These are phyloP conservation scores for Synanthedon tipuliformis DNA, from an alignment of 2,888 invertebrate species.

Conservation along the genomic window DNA sequence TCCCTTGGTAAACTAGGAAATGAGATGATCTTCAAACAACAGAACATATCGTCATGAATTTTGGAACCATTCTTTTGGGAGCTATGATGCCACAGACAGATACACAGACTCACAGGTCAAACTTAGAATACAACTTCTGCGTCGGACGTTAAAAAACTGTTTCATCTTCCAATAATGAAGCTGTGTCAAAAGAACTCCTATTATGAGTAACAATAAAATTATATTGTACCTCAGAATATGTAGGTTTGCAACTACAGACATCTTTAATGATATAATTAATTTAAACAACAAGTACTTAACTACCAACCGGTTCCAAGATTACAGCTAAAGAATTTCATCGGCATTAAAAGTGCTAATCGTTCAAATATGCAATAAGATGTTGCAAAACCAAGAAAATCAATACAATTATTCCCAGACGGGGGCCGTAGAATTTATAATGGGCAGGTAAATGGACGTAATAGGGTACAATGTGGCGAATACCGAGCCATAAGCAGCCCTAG, in stretches of 20 bases:
- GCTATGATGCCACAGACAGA: no score
- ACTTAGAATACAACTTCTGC: no score
- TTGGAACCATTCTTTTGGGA: no score
- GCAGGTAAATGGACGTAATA: constrained; percentile 1
- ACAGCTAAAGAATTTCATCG: not conserved
- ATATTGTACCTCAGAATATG: not conserved
- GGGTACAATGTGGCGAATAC: not conserved
- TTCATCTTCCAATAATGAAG: not conserved
- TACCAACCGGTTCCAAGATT: not conserved
- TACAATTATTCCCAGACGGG: not conserved
- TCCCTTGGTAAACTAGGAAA: no score
- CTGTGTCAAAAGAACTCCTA: not conserved
- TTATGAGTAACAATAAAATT: not conserved
- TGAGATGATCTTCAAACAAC: no score
- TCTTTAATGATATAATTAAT: not conserved
- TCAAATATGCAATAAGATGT: constrained; percentile 24
- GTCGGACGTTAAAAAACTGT: no score
- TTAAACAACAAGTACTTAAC: not conserved
- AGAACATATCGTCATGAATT: no score
- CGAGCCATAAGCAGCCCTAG: constrained; percentile 1
- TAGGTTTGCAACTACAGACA: constrained; percentile 6
- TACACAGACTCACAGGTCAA: no score
- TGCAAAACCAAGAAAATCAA: constrained; percentile 22
- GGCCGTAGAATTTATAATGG: constrained; percentile 4
- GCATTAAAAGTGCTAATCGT: constrained; percentile 21